Conservation (phyloP, 2,797 vertebrate genomes). For the Micropoecilia bifurca region DNA sequence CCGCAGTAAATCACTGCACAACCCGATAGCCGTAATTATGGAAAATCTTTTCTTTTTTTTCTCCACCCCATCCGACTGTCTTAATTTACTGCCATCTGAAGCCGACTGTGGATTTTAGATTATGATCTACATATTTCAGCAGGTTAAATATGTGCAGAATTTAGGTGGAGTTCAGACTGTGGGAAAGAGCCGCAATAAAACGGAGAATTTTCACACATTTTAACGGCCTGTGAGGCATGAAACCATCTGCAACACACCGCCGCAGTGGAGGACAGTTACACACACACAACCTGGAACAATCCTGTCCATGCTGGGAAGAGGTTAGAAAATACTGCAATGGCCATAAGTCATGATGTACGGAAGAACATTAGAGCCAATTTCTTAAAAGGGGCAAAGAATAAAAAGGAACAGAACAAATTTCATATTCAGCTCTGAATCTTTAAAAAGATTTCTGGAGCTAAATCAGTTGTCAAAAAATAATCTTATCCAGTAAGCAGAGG, state of each 20-base stretch:
- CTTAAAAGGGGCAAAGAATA: no score
- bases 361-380: no score
- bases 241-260: not conserved
- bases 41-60: not conserved
- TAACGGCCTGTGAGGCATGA: not conserved
- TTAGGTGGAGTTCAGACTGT: not conserved
- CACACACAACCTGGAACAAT: not conserved
- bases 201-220: not conserved
- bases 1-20: conserved; percentile 29
- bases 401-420: no score
- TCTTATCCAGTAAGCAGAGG: not conserved
- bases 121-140: not conserved
- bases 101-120: not conserved
- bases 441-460: no score
- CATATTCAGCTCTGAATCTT: no score
- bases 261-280: not conserved
- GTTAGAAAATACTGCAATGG: no score
- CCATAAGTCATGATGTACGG: no score
- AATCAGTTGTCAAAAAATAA: not conserved
- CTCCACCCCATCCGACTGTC: not conserved
- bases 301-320: not conserved
- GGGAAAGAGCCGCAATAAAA: not conserved
- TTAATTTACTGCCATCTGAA: not conserved
- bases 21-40: conserved; percentile 5
- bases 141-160: not conserved